These are phyloP conservation scores for Pteropus alecto DNA, from an alignment of 2,113 vertebrate genomes.

Conservation along the genomic window DNA sequence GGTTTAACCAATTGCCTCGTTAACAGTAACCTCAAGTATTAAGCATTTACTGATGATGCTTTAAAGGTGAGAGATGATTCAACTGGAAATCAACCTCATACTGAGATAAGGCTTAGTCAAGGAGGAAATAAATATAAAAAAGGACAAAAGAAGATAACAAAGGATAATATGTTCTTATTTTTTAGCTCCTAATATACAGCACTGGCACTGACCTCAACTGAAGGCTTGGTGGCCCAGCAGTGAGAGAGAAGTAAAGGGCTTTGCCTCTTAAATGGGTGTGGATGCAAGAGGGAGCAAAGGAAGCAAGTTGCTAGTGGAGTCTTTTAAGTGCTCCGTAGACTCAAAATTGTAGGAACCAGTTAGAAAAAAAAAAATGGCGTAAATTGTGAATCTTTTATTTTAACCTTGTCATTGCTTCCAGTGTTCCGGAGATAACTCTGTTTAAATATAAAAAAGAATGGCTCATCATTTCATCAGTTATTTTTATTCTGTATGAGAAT, in stretches of 20 bases:
- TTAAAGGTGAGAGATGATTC: conserved; percentile 13
- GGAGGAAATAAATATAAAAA: neutral
- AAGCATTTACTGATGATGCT: neutral
- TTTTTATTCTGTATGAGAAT: conserved; percentile 42
- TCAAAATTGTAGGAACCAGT: neutral
- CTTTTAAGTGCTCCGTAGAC: neutral
- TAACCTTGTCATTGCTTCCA: conserved; percentile 47
- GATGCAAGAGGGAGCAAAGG: neutral
- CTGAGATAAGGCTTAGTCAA: neutral
- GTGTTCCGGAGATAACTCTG: conserved; percentile 3
- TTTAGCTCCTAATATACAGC: neutral
- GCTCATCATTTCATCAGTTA: conserved; percentile 5
- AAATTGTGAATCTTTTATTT: conserved; percentile 34
- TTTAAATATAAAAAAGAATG: conserved; percentile 38
- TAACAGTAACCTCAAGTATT: neutral
- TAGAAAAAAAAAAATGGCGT: neutral
- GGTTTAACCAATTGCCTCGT: neutral
- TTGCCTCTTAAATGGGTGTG: neutral
- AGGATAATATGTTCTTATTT: neutral
- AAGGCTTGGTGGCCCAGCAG: neutral
- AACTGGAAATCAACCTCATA: neutral
- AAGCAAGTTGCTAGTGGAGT: neutral
- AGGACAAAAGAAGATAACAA: neutral
- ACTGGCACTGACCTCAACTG: neutral
- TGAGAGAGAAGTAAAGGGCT: neutral